Percentiles rank a stretch among this genome's conserved stretches.
phyloP scores from a whole-genome alignment of 2,113 vertebrate genomes.

The Dascyllus trimaculatus region DNA sequence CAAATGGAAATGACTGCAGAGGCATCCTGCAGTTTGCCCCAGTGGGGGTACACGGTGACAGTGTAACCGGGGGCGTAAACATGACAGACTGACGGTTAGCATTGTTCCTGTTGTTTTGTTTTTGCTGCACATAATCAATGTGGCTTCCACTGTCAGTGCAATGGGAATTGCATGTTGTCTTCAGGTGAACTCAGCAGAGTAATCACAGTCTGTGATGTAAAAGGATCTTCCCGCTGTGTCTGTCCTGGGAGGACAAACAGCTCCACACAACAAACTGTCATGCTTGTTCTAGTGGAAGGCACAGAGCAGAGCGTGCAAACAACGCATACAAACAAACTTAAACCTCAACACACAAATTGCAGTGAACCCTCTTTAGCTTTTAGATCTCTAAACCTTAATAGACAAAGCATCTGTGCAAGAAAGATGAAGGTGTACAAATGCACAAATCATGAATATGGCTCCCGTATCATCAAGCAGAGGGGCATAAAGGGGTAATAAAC shows the following conservation, averaged over 20 bases:
- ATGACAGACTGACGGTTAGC: slow-evolving; percentile 34
- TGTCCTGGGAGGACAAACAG: slow-evolving; percentile 6
- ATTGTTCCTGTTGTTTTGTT: slow-evolving; percentile 41
- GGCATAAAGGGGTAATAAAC: not conserved
- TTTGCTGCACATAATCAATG: slow-evolving; percentile 45
- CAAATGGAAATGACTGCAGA: slow-evolving; percentile 25
- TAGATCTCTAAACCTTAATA: not conserved
- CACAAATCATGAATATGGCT: not conserved
- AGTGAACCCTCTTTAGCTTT: not conserved
- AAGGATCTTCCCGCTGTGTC: slow-evolving; percentile 19
- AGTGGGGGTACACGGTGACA: not conserved
- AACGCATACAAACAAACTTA: not conserved
- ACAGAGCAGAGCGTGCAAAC: slow-evolving; percentile 16
- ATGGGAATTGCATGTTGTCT: slow-evolving; percentile 41
- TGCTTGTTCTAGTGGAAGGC: slow-evolving; percentile 16
- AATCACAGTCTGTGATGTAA: slow-evolving; percentile 36
- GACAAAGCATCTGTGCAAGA: not conserved
- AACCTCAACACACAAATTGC: not conserved
- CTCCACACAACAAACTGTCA: slow-evolving; percentile 25
- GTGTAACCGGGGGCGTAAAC: slow-evolving; percentile 5
- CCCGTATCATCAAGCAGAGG: not conserved
- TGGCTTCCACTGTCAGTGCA: slow-evolving; percentile 10
- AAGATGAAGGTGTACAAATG: not conserved
- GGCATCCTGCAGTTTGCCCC: slow-evolving; percentile 12
- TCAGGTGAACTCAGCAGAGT: slow-evolving; percentile 38